Conservation (phyloP, 2,888 invertebrate species). For the Polietes domitor region DNA sequence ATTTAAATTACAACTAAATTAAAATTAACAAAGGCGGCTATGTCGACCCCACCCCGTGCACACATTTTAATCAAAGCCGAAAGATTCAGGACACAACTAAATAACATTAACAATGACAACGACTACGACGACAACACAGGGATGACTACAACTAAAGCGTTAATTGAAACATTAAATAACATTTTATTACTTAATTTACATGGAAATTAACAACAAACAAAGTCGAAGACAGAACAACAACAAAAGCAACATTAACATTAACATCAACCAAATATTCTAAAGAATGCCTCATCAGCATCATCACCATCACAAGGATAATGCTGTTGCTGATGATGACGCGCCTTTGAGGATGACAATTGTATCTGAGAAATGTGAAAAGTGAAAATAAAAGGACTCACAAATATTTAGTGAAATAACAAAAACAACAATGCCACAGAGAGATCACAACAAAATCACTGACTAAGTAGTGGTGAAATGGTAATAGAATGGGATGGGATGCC, state of each 20-base stretch:
- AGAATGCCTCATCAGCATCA: constrained; percentile 1
- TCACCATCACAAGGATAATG: constrained; percentile 15
- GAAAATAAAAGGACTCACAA: constrained; percentile 40
- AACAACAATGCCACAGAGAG: constrained; percentile 36
- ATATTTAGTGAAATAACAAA: constrained; percentile 19
- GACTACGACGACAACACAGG: constrained; percentile 1
- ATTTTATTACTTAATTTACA: constrained; percentile 80
- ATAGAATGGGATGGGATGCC: background rate
- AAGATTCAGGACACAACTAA: background rate
- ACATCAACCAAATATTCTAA: background rate
- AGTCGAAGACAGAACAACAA: constrained; percentile 53
- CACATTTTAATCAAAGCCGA: background rate
- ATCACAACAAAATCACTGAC: constrained; percentile 59
- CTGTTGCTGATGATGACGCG: constrained; percentile 7
- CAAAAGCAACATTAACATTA: background rate
- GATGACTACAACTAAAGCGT: constrained; percentile 68
- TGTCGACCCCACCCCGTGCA: background rate
- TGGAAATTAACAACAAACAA: constrained; percentile 77
- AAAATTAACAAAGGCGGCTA: constrained; percentile 51
- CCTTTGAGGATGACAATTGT: constrained; percentile 56
- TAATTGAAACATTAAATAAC: constrained; percentile 79
- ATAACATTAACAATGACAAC: background rate
- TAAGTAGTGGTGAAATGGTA: constrained; percentile 57
- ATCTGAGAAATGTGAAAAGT: background rate
- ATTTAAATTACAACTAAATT: constrained; percentile 65